phyloP scores from a whole-genome alignment of 2,113 vertebrate genomes.

The Pseudolaguvia tuberculata region DNA sequence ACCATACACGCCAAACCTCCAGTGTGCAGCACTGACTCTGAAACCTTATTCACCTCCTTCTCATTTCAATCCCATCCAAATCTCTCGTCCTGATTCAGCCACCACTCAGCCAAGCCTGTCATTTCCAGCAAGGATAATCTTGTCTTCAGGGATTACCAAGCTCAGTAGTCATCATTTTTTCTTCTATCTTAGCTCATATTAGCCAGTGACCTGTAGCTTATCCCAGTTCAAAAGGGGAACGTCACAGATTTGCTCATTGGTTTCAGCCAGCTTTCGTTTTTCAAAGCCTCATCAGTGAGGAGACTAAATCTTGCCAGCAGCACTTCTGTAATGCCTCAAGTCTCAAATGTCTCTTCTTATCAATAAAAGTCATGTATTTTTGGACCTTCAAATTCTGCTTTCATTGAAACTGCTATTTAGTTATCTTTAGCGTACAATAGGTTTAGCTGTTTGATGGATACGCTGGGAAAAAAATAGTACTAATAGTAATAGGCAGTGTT shows the following conservation, averaged over 20 bases:
- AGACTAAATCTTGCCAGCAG: constrained; percentile 47
- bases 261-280: constrained; percentile 53
- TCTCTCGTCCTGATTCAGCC: constrained; percentile 43
- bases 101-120: constrained; percentile 55
- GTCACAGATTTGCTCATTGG: constrained; percentile 57
- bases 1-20: not conserved
- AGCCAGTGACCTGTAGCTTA: constrained; percentile 67
- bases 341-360: constrained; percentile 21
- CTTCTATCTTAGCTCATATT: constrained; percentile 68
- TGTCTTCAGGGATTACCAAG: constrained; percentile 65
- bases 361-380: not conserved
- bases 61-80: constrained; percentile 46
- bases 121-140: constrained; percentile 70
- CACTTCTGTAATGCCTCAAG: constrained; percentile 44
- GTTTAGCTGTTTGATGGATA: not conserved
- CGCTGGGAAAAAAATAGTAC: too few species aligned
- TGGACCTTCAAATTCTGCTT: not conserved
- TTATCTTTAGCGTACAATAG: too few species aligned
- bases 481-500: too few species aligned
- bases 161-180: constrained; percentile 71
- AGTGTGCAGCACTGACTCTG: constrained; percentile 1
- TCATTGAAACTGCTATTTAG: not conserved
- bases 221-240: constrained; percentile 65
- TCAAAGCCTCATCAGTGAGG: constrained; percentile 56
- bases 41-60: not conserved